Evolutionary conservation across 2,797 vertebrate genomes (phyloP), one percentile per base, ranked within the genome.

Genomic region (Megalops cyprinoides): DNA sequence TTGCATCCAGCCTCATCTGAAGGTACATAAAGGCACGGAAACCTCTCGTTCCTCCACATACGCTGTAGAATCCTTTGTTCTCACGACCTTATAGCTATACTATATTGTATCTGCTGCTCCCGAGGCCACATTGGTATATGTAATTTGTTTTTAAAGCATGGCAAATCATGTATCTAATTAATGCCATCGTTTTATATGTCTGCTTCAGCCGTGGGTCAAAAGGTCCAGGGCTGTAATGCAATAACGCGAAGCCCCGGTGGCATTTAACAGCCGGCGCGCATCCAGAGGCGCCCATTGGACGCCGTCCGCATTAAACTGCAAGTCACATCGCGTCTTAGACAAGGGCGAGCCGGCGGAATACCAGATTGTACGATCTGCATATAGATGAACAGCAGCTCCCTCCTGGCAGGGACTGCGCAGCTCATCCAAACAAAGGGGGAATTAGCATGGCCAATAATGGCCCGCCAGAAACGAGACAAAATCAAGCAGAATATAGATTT

Each of bases 241-340:
- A 87, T 90, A 87, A 91, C 87, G 89, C 90, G 87, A 92, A 91
- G 89, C 87, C 89, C 86, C 87, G 85, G 83, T 92, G 89, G 88
- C 90, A 90, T 91, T 93, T 92, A 91, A 86, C 84, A 86, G 65
- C 81, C 80, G 80, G 78, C 79, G 71, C 71, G 56, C 80, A 82
- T 82, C 77, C 76, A 79, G 67, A 49, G 62, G 83, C 79, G 48
- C 74, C 81, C 48, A 2, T 51, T 25, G 25, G 44, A n/a, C 6
- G 1, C 67, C 51, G 67, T 44, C 71, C 78, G 55, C 87, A 92
- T 93, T 90, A 89, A 87, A 82, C 88, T 93, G 89, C 90, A 80
- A 89, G 89, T 91, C 92, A 93, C 92, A 93, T 91, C 85, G 85
- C 83, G 86, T 80, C 88, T 88, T 87, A 91, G 91, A 91, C 87